Evolutionary conservation across 2,888 invertebrate genomes (phyloP).

Genomic region (Meteorus colon): DNA sequence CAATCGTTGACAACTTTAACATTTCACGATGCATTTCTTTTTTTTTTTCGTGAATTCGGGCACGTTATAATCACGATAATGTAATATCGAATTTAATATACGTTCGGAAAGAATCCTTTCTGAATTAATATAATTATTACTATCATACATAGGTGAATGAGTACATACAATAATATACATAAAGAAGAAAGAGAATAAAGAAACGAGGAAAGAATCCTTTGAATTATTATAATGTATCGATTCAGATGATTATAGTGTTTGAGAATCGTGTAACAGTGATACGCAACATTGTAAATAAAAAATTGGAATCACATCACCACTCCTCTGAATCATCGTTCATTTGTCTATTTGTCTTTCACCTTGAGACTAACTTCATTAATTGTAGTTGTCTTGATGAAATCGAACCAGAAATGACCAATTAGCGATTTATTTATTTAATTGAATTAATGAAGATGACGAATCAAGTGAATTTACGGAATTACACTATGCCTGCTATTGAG

Average conservation of each 20-base stretch:
- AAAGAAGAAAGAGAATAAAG: background rate
- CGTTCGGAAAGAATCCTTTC: background rate
- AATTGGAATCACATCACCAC: background rate
- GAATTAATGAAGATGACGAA: conserved; percentile 42
- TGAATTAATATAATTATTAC: background rate
- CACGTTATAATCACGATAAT: conserved; percentile 4
- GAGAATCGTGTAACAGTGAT: conserved; percentile 26
- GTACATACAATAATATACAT: background rate
- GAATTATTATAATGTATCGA: conserved; percentile 8
- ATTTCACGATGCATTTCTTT: background rate
- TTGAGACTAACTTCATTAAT: background rate
- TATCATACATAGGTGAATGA: background rate
- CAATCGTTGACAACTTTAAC: background rate
- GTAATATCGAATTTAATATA: background rate
- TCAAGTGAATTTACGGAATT: conserved; percentile 56
- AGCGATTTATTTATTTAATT: background rate
- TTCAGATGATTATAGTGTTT: conserved; percentile 13
- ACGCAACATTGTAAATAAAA: conserved; percentile 29
- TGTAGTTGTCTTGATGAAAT: background rate
- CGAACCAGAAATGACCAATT: background rate
- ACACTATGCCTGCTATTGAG: conserved; percentile 65
- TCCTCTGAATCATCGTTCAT: background rate
- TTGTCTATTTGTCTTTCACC: background rate
- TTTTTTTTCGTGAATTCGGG: background rate
- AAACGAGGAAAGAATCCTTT: background rate